Evolutionary conservation across 2,797 vertebrate genomes (phyloP), one percentile per base, ranked within the genome.

Genomic region (Catharus ustulatus): DNA sequence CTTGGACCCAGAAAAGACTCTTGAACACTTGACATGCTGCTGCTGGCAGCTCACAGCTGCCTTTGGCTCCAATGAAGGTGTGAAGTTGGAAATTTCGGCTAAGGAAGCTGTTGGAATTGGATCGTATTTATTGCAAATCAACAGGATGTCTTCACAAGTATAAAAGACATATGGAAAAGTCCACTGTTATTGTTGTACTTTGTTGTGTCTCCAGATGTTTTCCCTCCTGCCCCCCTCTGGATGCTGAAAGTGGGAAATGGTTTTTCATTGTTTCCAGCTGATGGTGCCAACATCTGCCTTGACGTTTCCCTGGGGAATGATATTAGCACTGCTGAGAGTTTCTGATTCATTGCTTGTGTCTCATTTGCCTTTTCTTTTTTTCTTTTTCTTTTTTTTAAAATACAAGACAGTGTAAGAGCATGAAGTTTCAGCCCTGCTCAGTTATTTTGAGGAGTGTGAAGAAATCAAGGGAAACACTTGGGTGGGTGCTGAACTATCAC

Each of bases 211-310:
- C 91, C 84, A 90, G 91, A 93, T 96, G 92, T 95, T 93, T 54
- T 67, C 46, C 92, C 69, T 94, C 85, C 93, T 94, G 93, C 79
- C 82, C 51, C 2, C 0, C 85, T 78, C 62, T 1, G 5, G 91
- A 78, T 51, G 48, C 84, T 45, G 77, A 36, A 69, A 69, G 54
- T 79, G 54, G 80, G 61, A 90, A 72, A 85, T 83, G 69, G 43
- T 43, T 82, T 93, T 85, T 91, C 71, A 46, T 84, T 90, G 81
- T 23, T 88, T 48, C 61, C 62, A 78, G 64, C 69, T 72, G 68
- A 67, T 12, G 19, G 58, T 93, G 95, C 91, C 91, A 82, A 92
- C 87, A 94, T 95, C 96, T 97, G 95, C 86, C 89, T 80, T 69
- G 40, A n/a, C 1, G 26, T 94, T 95, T 96, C 80, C 71, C 73